Percentiles rank a stretch among this genome's conserved stretches.
Conservation (phyloP, 2,888 invertebrate genomes). For the Laspeyria flexula region DNA sequence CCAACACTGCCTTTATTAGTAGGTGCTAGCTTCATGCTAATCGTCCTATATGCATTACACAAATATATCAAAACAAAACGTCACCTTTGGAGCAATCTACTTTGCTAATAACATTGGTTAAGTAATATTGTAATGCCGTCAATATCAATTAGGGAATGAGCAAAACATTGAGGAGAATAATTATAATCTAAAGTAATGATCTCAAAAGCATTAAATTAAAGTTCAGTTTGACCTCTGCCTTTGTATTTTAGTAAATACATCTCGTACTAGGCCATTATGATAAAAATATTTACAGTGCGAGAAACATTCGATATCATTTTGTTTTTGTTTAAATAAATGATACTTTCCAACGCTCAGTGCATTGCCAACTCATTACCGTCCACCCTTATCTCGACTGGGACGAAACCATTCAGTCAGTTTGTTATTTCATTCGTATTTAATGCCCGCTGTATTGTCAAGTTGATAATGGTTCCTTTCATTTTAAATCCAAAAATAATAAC, state of each 20-base stretch:
- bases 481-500: background rate
- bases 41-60: no score
- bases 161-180: no score
- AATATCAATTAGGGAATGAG: no score
- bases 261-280: background rate
- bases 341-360: no score
- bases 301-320: background rate
- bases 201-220: no score
- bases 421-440: background rate
- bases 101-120: no score
- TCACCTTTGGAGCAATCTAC: no score
- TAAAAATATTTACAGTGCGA: conserved; percentile 1
- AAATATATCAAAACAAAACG: no score
- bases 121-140: no score
- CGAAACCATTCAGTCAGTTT: background rate
- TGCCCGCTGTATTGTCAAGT: background rate
- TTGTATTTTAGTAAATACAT: background rate
- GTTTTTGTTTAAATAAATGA: background rate
- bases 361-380: background rate
- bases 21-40: no score
- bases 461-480: background rate
- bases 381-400: background rate
- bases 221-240: background rate
- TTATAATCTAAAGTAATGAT: no score
- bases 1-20: no score